Base-by-base conservation (phyloP, 2,113 vertebrate species). In the Dipodomys merriami region DNA sequence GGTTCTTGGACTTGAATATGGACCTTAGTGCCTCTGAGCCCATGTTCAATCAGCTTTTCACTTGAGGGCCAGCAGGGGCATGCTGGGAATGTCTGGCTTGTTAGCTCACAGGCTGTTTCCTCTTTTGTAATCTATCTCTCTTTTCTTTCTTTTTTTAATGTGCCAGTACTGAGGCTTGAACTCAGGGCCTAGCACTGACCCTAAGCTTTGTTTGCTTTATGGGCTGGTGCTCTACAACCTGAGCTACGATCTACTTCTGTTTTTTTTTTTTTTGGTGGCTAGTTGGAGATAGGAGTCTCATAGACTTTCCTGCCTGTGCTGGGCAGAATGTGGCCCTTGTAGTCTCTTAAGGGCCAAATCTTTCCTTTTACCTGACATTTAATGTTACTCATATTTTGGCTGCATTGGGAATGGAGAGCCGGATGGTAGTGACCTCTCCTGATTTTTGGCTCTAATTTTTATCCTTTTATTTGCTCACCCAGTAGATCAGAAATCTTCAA, bases 401-500 rank as follows among this genome's bases (percentile, higher is more conserved):
- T 78, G 69, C 64, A 46, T 72, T 49, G 77, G 53, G 8, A 84
- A 33, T 19, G 7, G 11, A 27, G 10, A 18, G 20, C 49, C 67
- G 86, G 73, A 19, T 72, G 72, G 20, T 33, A 67, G 78, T 74
- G 44, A 4, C 60, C 1, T 81, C 67, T 88, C 88, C 13, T 81
- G 49, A 46, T 20, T 46, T 16, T 82, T 62, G 18, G 10, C 57
- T 77, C 57, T 77, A 15, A 30, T 67, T 71, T 85, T 71, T 23
- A 25, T 13, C 27, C n/a, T 76, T 81, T 77, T 27, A 83, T 92
- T 92, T 13, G 68, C 62, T 76, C 65, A 88, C 53, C 74, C 44
- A 64, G n/a, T 44, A 86, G 64, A 49, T 76, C 27, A 88, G 60
- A 73, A 83, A 46, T 92, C 67, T 80, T 76, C 33, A 73, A 39